Percentiles rank a stretch among this genome's conserved stretches.
Conservation (phyloP, 2,888 invertebrate species). For the Mactromeris polynyma region DNA sequence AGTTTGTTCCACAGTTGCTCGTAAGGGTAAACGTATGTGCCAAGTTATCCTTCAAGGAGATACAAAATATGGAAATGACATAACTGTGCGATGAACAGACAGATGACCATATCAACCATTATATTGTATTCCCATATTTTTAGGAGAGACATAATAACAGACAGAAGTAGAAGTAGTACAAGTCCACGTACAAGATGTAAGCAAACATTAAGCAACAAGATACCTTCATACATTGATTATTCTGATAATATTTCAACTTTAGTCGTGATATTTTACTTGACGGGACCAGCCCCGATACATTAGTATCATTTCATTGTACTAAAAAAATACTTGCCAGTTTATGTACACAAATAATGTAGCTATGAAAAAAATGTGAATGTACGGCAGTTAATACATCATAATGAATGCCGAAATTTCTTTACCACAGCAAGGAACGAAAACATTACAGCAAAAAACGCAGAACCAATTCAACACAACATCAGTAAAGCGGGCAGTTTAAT, state of each 20-base stretch:
- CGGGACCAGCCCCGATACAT: conserved; percentile 14
- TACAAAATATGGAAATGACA: too few species aligned
- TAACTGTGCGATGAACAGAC: too few species aligned
- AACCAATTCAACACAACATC: background rate
- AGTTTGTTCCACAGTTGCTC: too few species aligned
- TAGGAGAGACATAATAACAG: too few species aligned
- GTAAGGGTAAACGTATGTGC: too few species aligned
- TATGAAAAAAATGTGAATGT: background rate
- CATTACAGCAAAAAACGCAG: background rate
- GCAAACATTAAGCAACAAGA: background rate
- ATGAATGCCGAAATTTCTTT: background rate
- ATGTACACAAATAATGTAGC: background rate
- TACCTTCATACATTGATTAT: background rate
- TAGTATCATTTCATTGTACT: background rate
- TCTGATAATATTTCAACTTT: background rate
- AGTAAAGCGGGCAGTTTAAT: background rate
- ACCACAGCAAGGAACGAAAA: background rate
- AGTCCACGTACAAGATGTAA: background rate
- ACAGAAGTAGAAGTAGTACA: too few species aligned
- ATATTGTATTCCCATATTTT: too few species aligned
- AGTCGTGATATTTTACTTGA: background rate
- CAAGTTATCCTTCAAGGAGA: too few species aligned
- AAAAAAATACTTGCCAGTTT: background rate
- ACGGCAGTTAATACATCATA: background rate
- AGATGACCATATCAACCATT: too few species aligned